phyloP scores from a whole-genome alignment of 2,888 invertebrate species.

The Melipona bicolor region DNA sequence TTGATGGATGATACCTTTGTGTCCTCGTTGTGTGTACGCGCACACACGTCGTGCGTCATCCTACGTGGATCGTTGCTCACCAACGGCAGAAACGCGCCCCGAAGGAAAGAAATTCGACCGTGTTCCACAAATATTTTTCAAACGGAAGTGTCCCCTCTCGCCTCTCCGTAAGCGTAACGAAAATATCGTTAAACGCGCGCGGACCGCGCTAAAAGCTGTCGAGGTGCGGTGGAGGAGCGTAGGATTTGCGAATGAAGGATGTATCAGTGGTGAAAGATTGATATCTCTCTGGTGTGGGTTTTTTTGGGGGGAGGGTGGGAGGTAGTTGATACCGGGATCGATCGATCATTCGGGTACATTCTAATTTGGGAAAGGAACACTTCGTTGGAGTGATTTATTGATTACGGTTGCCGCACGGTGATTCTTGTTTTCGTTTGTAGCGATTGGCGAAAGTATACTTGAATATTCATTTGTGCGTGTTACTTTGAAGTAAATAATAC shows the following conservation, averaged over 20 bases:
- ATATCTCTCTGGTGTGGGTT: not conserved
- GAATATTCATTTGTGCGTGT: too few relatives aligned
- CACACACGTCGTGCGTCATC: conserved; percentile 26
- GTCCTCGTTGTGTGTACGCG: conserved; percentile 56
- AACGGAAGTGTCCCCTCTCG: not conserved
- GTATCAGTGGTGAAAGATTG: not conserved
- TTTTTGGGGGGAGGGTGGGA: too few relatives aligned
- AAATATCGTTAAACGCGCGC: conserved; percentile 29
- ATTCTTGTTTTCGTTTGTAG: too few relatives aligned
- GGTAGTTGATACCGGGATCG: not conserved
- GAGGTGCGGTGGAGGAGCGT: not conserved
- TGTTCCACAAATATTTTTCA: conserved; percentile 46
- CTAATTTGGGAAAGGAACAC: not conserved
- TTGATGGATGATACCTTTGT: conserved; percentile 74
- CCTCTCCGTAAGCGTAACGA: not conserved
- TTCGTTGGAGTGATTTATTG: not conserved
- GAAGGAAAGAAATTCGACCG: conserved; percentile 35
- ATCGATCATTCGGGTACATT: not conserved
- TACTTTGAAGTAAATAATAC: too few relatives aligned
- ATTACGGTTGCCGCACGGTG: not conserved
- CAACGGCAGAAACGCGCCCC: conserved; percentile 4
- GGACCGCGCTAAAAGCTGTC: conserved; percentile 20
- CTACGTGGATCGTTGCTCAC: conserved; percentile 27
- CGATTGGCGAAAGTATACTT: too few relatives aligned
- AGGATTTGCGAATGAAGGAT: not conserved